Base-by-base conservation (phyloP, 1,140 invertebrate genomes). In the Riptortus pedestris region DNA sequence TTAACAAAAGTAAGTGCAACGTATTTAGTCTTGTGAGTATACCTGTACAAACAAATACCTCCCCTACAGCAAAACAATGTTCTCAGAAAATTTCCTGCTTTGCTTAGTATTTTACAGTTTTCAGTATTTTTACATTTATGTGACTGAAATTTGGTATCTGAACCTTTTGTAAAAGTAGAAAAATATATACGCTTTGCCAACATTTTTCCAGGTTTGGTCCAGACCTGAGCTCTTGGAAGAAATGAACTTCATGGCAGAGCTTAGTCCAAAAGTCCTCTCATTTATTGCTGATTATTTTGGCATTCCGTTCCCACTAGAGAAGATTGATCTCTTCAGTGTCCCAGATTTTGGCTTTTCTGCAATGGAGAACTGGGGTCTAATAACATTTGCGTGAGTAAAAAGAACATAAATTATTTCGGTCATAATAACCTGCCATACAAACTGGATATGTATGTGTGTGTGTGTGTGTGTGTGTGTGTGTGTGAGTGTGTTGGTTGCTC, bases 201-300 rank as follows among this genome's bases (percentile, higher is more conserved):
- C 45, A 47, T 47, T 47, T 47, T 60, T 52, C 1, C 24, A 66
- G 47, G 86, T 97, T 2, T 95, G 91, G 85, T 83, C 91, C 0
- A 80, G 91, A 2, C 79, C 81, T 18, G 87, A 90, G 68, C 89
- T 89, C 2, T 80, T 93, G 3, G 76, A 85, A 16, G 90, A 95
- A 55, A 84, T 90, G 0, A 74, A 80, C 0, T 90, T 91, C 71
- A 85, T 89, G 4, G 72, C 91, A 29, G 79, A 84, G 4, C 83
- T 95, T 7, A 91, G 90, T 0, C 86, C 86, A 0, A 84, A 83
- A 70, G 83, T 94, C 59, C 75, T 97, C 0, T 79, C 81, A 55
- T 92, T 84, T 70, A 87, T 86, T 70, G 91, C 93, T 71, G 79
- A 90, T 1, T 96, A 88, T 71, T 97, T 96, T 70, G 79, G 83